Base-by-base conservation (phyloP, 2,113 vertebrate genomes). In the Labeo catla region DNA sequence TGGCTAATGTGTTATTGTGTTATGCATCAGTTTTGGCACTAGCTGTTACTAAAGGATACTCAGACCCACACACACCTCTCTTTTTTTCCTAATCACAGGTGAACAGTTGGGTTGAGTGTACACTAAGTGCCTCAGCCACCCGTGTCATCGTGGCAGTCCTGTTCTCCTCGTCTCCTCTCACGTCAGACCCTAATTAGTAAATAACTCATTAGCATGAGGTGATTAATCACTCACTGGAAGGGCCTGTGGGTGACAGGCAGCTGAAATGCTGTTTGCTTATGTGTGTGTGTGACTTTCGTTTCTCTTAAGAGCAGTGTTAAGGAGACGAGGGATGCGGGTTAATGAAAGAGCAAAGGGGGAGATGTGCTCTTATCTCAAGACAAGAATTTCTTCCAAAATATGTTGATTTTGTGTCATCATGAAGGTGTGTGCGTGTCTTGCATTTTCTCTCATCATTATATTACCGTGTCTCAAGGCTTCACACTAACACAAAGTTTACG, bases 161-260 rank as follows among this genome's bases (percentile, higher is more conserved):
- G 83, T 50, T 85, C 83, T 83, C n/a, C 63, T 83, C 83, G 19
- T 89, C 86, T 86, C 84, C 65, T 88, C 80, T 78, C 84, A 93
- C 92, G 92, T 93, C 94, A 94, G 90, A 93, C 92, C 92, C 93
- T 93, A 93, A 94, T 95, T 95, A 93, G 93, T 95, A 95, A 95
- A 94, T 95, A 95, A 93, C 93, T 95, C 93, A 94, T 95, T 95
- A 95, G 92, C 93, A 93, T 93, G 92, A 93, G 91, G 93, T 95
- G 94, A 95, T 95, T 94, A 94, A 95, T 95, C 93, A 95, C 93
- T 92, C 88, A 92, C 88, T 93, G 90, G 90, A 91, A 90, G 54
- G 92, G 92, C 91, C 91, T 91, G 84, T 90, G 91, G 89, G 84
- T 92, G 92, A 89, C 88, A 90, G 86, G 90, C 68, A 88, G 86